A percentile compares a stretch with the other conserved stretches of the same genome.
These are phyloP conservation scores for Limnephilus marmoratus DNA, from an alignment of 2,888 invertebrate genomes.

Conservation along the genomic window DNA sequence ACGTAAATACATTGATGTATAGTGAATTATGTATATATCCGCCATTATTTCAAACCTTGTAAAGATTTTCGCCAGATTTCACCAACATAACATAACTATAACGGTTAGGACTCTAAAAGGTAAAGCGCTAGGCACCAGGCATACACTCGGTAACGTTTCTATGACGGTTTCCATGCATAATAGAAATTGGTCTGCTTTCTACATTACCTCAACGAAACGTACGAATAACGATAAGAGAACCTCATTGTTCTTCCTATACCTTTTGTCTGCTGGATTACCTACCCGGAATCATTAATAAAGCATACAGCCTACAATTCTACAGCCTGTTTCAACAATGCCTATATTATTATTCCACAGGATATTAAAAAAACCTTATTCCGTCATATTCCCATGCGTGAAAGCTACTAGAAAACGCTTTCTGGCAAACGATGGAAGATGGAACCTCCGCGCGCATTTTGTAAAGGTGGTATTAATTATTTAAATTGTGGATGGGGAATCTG, in stretches of 20 bases:
- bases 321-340: not conserved
- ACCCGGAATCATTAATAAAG: conserved; percentile 18
- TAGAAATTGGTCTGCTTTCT: conserved; percentile 22
- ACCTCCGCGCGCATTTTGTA: not conserved
- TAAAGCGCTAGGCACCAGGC: not conserved
- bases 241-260: conserved; percentile 18
- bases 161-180: conserved; percentile 15
- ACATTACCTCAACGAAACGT: conserved; percentile 25
- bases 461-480: not conserved
- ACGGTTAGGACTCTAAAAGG: not conserved
- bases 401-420: not conserved
- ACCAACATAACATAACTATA: not conserved
- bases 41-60: not conserved
- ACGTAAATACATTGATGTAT: too few relatives aligned
- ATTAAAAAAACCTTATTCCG: conserved; percentile 1
- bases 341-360: not conserved
- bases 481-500: not conserved
- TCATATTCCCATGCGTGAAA: not conserved
- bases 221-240: conserved; percentile 24
- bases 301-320: conserved; percentile 15
- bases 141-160: not conserved
- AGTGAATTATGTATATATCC: not conserved
- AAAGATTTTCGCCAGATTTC: not conserved
- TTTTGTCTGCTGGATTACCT: conserved; percentile 19
- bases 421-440: not conserved